Base-by-base conservation (phyloP, 2,113 vertebrate species). In the Parotia lawesii region DNA sequence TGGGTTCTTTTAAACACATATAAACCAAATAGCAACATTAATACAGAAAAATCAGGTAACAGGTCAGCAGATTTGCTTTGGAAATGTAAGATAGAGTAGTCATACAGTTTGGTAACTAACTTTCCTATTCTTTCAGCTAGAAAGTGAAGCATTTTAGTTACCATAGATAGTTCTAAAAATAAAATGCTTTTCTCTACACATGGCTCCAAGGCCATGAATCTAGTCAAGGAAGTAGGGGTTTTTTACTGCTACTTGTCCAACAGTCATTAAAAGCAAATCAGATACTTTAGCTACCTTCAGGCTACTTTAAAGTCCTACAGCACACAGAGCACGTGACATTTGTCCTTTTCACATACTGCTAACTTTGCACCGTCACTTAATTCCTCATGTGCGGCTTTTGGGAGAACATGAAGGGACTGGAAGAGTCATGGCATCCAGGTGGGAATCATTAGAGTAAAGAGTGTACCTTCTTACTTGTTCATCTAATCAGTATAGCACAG, bases 21-120 rank as follows among this genome's bases (percentile, higher is more conserved):
- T 40, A 95, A 85, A 94, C 84, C 91, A 95, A 95, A 95, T 9
- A 70, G 24, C 42, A 86, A 74, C 48, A 50, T 18, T 42, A 75
- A 57, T 29, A 69, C 35, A 81, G 42, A 74, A 84, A 73, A 79
- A 69, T 40, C 38, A 37, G 33, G 38, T 37, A 79, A 45, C 10
- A 31, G 15, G 35, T 54, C 12, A 51, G 29, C 25, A 85, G 23
- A 54, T 61, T 74, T 53, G 11, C 19, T 82, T 72, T 45, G 50
- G 60, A 73, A 93, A 69, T 35, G 5, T 51, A 3, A 1, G 22
- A 50, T 11, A 28, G 35, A 69, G 9, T 16, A 48, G 37, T 48
- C 40, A 57, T 31, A 45, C 5, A 9, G 14, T 28, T 29, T 17
- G 9, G 53, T 44, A 88, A 71, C 28, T 77, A 17, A 35, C 45